phyloP scores from a whole-genome alignment of 2,797 vertebrate genomes.

The Lagodon rhomboides region DNA sequence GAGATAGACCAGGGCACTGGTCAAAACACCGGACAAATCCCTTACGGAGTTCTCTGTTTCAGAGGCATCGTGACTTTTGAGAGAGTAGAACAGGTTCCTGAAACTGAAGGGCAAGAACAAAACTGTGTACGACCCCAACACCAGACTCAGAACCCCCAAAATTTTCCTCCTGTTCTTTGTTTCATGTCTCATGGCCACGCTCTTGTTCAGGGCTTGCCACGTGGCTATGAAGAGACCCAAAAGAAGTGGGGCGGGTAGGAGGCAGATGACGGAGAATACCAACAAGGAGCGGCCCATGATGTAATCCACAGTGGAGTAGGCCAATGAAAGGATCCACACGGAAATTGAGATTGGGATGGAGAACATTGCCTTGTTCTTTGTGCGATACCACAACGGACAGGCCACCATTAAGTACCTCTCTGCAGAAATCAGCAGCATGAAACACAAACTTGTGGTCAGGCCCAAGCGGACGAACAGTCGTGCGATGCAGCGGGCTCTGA shows the following conservation, averaged over 20 bases:
- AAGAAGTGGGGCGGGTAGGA: conserved; percentile 21
- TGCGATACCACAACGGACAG: conserved; percentile 22
- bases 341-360: conserved; percentile 23
- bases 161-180: conserved; percentile 17
- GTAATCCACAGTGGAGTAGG: conserved; percentile 30
- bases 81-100: conserved; percentile 33
- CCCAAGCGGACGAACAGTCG: conserved; percentile 26
- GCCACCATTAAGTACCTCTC: conserved; percentile 45
- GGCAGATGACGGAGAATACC: conserved; percentile 30
- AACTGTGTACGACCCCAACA: conserved; percentile 18
- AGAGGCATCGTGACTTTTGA: not conserved
- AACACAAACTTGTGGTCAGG: conserved; percentile 33
- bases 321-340: conserved; percentile 23
- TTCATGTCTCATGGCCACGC: not conserved
- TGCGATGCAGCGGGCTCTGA: not conserved
- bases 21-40: conserved; percentile 23
- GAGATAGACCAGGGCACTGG: conserved; percentile 38
- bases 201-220: conserved; percentile 23
- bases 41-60: not conserved
- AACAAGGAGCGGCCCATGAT: not conserved
- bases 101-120: conserved; percentile 39
- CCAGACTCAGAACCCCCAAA: conserved; percentile 31
- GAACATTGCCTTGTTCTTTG: not conserved
- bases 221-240: conserved; percentile 13
- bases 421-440: conserved; percentile 50